phyloP scores from a whole-genome alignment of 2,113 vertebrate genomes.

The Ibidorhyncha struthersii region DNA sequence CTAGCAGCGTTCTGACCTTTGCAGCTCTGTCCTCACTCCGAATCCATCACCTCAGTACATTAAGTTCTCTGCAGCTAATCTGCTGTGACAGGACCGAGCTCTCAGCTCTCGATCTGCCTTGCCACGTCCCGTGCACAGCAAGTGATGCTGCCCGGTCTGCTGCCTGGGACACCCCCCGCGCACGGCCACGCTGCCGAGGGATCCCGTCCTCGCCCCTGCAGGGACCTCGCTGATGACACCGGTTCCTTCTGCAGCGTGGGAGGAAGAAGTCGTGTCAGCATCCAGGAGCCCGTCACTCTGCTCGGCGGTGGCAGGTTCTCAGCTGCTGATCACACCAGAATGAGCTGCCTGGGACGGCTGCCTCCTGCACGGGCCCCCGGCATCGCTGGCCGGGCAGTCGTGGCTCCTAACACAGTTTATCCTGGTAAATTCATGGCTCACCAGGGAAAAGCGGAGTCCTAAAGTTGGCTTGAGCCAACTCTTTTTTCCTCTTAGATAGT shows the following conservation, averaged over 20 bases:
- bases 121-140: neutral
- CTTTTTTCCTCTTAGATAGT: neutral
- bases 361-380: neutral
- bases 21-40: neutral
- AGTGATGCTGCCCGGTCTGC: neutral
- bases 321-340: neutral
- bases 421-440: neutral
- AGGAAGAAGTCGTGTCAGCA: neutral
- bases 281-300: neutral
- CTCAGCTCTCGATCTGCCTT: neutral
- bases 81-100: neutral
- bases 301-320: neutral
- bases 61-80: neutral
- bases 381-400: neutral
- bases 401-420: neutral
- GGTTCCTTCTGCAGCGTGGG: neutral
- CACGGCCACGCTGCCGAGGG: fast-evolving
- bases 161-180: neutral
- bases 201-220: fast-evolving
- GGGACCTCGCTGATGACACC: neutral
- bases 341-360: neutral
- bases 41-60: neutral
- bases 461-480: neutral
- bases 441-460: neutral
- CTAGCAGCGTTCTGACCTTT: neutral